Evolutionary conservation across 2,797 vertebrate species (phyloP).

Genomic region (Tenualosa thibaudeaui): DNA sequence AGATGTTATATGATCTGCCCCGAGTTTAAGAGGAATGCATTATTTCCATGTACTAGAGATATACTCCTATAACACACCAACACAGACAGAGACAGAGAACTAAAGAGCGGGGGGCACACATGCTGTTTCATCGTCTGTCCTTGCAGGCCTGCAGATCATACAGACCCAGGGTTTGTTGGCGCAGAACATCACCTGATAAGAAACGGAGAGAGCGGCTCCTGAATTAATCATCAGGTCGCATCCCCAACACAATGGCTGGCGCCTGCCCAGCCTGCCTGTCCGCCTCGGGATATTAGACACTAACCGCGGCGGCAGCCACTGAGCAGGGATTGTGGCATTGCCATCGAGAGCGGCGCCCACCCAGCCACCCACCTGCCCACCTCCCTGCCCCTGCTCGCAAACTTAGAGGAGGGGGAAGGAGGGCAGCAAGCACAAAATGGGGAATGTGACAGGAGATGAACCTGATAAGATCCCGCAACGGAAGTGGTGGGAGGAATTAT

Average conservation of each 20-base stretch:
- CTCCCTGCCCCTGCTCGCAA: neutral
- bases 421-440: neutral
- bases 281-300: neutral
- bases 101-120: neutral
- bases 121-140: neutral
- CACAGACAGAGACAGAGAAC: neutral
- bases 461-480: neutral
- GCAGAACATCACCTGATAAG: neutral
- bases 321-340: neutral
- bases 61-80: neutral
- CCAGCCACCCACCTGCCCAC: neutral
- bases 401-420: neutral
- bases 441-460: slow-evolving; percentile 13
- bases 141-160: neutral
- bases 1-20: too few species aligned
- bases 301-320: neutral
- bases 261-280: slow-evolving; percentile 32
- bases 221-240: slow-evolving; percentile 41
- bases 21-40: neutral
- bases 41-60: neutral
- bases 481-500: neutral
- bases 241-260: slow-evolving; percentile 47
- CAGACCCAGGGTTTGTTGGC: neutral
- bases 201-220: slow-evolving; percentile 6
- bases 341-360: slow-evolving; percentile 2